Evolutionary conservation across 1,140 invertebrate species (phyloP).

Genomic region (Macrotrachela quadricornifera): DNA sequence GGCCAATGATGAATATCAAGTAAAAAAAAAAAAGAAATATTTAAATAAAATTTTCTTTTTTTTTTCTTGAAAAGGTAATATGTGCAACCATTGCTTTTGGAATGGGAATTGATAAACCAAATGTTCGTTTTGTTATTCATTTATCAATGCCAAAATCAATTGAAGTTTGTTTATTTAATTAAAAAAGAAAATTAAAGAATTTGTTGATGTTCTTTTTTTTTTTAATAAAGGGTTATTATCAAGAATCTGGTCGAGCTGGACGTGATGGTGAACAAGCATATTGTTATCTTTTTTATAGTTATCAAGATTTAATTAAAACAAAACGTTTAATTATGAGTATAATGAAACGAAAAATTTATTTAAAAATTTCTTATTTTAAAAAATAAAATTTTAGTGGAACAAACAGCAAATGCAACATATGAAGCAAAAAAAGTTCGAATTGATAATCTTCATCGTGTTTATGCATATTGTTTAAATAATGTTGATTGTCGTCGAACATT

Average conservation of each 20-base stretch:
- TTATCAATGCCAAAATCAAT: conserved; percentile 76
- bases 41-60: too few relatives aligned
- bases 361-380: too few relatives aligned
- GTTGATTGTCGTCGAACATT: conserved; percentile 65
- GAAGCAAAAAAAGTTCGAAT: conserved; percentile 51
- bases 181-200: too few relatives aligned
- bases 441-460: conserved; percentile 66
- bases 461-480: conserved; percentile 69
- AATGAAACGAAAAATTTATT: too few relatives aligned
- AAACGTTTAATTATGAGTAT: neutral
- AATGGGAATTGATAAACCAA: conserved; percentile 89
- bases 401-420: neutral
- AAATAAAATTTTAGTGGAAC: too few relatives aligned
- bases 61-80: too few relatives aligned
- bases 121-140: conserved; percentile 45
- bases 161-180: conserved; percentile 37
- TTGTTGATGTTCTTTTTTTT: too few relatives aligned
- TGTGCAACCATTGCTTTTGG: conserved; percentile 91
- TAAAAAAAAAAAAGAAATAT: too few relatives aligned
- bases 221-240: conserved; percentile 68
- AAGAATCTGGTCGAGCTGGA: conserved; percentile 84
- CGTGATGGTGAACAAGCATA: conserved; percentile 54
- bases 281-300: conserved; percentile 69
- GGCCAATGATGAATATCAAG: conserved; percentile 42
- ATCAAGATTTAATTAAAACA: conserved; percentile 37